Base-by-base conservation (phyloP, 2,113 vertebrate genomes). In the Grallaria varia region DNA sequence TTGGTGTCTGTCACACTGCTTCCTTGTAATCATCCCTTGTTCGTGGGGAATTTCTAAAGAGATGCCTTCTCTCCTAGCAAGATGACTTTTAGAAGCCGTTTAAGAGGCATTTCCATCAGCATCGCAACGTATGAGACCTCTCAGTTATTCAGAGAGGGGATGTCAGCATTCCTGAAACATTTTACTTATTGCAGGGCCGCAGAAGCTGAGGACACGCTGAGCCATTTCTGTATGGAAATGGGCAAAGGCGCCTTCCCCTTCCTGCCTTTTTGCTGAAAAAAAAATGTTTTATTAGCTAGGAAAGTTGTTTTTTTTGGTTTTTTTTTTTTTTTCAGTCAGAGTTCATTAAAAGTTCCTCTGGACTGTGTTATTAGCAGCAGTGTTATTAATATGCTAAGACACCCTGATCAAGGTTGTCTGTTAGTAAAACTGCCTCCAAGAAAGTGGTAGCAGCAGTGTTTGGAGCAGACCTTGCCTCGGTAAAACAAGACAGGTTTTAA, bases 21-120 rank as follows among this genome's bases (percentile, higher is more conserved):
- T 97, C 88, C 96, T 98, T 98, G 95, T 98, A 98, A 98, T 98
- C 97, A 95, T 97, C 95, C 94, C 97, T 97, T 97, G 95, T 97
- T 98, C 96, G 90, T 96, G 96, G 96, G 96, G 96, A 98, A 96
- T 96, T 98, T 98, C 97, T 97, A 96, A 97, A 97, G 97, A 97
- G 96, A 97, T 93, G 94, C 52, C 88, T 95, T 97, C 97, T 97
- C 97, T 97, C 95, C 94, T 93, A 95, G 95, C 92, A 94, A 95
- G 96, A 96, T 97, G 92, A 96, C 95, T 94, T 90, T 93, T 96
- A 95, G 89, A 93, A 95, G 84, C 90, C 82, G 83, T 95, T 95
- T 93, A 78, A 97, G 96, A 97, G 94, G 83, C 75, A 81, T 84
- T 96, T 96, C 96, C 84, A 81, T 84, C 90, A 67, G 93, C 90